These are phyloP conservation scores for Cyprinodon variegatus DNA, from an alignment of 2,113 vertebrate genomes.

Conservation along the genomic window DNA sequence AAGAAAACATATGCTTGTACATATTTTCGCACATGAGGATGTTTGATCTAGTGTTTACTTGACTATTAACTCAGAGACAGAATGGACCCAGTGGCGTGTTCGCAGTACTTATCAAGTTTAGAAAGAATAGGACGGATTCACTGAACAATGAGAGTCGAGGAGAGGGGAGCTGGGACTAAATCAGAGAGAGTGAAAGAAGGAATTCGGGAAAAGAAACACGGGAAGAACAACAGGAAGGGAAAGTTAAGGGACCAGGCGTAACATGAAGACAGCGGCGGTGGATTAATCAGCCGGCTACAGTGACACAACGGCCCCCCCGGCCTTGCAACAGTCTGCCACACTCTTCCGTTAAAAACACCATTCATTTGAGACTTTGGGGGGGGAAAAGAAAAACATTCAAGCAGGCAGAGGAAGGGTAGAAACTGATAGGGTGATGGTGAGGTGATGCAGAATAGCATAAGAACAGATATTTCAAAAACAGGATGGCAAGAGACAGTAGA, in stretches of 20 bases:
- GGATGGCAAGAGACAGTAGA: slow-evolving; percentile 12
- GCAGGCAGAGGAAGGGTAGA: slow-evolving; percentile 23
- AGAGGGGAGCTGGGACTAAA: slow-evolving; percentile 23
- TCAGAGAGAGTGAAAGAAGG: slow-evolving; percentile 62
- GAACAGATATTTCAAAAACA: slow-evolving; percentile 23
- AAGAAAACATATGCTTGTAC: slow-evolving; percentile 28
- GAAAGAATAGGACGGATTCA: slow-evolving; percentile 40
- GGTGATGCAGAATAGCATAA: slow-evolving; percentile 24
- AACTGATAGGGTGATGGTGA: slow-evolving; percentile 28
- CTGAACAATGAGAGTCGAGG: slow-evolving; percentile 51
- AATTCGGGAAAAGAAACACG: slow-evolving; percentile 78
- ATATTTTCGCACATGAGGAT: slow-evolving; percentile 12
- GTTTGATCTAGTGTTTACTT: slow-evolving; percentile 37
- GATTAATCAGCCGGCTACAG: slow-evolving; percentile 78
- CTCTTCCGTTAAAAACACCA: slow-evolving; percentile 81
- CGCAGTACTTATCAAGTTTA: slow-evolving; percentile 51
- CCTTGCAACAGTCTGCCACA: slow-evolving; percentile 51
- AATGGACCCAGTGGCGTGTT: slow-evolving; percentile 57
- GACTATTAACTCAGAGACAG: slow-evolving; percentile 35
- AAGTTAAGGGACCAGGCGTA: slow-evolving; percentile 76
- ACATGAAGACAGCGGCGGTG: slow-evolving; percentile 78
- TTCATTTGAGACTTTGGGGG: slow-evolving; percentile 59
- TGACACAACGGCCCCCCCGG: slow-evolving; percentile 66
- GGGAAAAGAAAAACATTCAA: slow-evolving; percentile 33
- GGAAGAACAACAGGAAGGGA: slow-evolving; percentile 84